Conservation (phyloP, 1,140 invertebrate genomes). For the Metaphire vulgaris region DNA sequence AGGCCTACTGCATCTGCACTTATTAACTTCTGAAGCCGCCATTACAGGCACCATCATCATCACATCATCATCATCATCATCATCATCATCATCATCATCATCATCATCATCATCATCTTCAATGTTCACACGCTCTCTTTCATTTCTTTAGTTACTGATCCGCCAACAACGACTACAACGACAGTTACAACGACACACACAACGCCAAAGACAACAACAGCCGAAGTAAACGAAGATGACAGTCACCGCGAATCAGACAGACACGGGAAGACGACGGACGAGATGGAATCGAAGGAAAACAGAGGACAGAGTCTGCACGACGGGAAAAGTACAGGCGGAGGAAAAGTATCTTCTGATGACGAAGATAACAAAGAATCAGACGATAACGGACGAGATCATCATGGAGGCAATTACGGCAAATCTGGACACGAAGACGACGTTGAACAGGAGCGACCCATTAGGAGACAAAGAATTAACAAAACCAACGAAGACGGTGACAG, state of each 20-base stretch:
- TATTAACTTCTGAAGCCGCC: too few relatives aligned
- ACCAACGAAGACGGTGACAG: too few relatives aligned
- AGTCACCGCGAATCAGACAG: background rate
- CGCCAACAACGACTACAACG: background rate
- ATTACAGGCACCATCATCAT: background rate
- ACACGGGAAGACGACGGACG: background rate
- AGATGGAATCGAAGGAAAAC: background rate
- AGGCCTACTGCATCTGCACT: too few relatives aligned
- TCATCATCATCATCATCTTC: background rate
- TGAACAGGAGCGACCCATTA: too few relatives aligned
- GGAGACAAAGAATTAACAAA: too few relatives aligned
- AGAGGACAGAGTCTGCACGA: too few relatives aligned
- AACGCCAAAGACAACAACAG: background rate
- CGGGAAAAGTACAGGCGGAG: too few relatives aligned
- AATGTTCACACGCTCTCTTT: background rate
- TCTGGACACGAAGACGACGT: too few relatives aligned
- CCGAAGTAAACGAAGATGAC: background rate
- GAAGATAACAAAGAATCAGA: too few relatives aligned
- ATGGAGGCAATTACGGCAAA: too few relatives aligned
- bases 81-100: conserved; percentile 2
- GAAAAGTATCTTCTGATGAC: too few relatives aligned
- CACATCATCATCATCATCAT: conserved; percentile 2
- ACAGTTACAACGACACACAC: background rate
- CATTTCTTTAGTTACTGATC: background rate
- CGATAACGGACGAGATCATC: too few relatives aligned